These are phyloP conservation scores for Uromys caudimaculatus DNA, from an alignment of 2,797 vertebrate species.

Conservation along the genomic window DNA sequence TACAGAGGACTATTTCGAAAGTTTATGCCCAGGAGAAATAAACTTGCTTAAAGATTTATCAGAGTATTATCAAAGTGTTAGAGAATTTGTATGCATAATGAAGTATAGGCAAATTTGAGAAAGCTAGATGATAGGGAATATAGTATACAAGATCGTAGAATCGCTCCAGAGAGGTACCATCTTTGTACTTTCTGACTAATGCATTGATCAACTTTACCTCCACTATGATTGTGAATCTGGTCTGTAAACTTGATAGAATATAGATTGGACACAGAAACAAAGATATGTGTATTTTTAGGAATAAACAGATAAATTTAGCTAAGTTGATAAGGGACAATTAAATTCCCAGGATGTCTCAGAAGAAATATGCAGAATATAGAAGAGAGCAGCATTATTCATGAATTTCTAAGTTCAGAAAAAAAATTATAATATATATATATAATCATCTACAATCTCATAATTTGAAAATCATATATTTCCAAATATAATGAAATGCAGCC, in stretches of 20 bases:
- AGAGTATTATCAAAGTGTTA: neutral
- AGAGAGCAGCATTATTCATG: no score
- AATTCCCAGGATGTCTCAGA: no score
- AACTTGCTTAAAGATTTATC: neutral
- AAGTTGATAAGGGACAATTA: no score
- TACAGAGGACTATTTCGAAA: neutral
- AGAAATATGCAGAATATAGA: no score
- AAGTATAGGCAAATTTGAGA: neutral
- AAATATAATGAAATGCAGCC: neutral
- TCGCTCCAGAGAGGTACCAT: neutral
- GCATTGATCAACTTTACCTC: neutral
- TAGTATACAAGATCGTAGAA: neutral
- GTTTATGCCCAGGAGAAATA: neutral
- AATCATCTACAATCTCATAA: no score
- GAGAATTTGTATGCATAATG: neutral
- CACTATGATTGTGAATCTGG: neutral
- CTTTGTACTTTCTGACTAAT: neutral
- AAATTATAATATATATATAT: neutral
- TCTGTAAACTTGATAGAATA: neutral
- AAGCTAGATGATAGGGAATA: neutral
- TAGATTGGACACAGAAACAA: neutral
- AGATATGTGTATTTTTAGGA: neutral
- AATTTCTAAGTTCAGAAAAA: neutral
- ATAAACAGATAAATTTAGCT: no score
- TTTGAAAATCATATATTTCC: neutral